Evolutionary conservation across 2,113 vertebrate genomes (phyloP).

Genomic region (Grus americana): DNA sequence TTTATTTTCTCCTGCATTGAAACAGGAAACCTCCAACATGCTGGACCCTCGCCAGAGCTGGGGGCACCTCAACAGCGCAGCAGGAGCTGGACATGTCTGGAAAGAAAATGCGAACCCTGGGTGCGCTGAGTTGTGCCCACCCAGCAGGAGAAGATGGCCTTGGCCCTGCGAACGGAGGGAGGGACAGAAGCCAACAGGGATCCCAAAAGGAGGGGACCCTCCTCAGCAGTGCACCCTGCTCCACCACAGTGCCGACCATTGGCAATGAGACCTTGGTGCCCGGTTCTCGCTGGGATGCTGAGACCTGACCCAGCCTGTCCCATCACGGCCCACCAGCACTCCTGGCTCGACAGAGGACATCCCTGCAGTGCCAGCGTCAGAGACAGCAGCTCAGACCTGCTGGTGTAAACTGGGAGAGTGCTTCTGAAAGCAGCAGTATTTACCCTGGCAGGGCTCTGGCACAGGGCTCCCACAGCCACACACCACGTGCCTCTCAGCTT

Average conservation of each 20-base stretch:
- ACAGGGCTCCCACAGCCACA: not conserved
- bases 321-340: not conserved
- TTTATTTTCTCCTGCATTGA: slow-evolving; percentile 27
- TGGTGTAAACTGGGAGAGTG: not conserved
- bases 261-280: not conserved
- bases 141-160: not conserved
- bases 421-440: not conserved
- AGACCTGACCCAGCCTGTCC: not conserved
- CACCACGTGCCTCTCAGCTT: not conserved
- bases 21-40: slow-evolving; percentile 45
- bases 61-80: not conserved
- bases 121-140: not conserved
- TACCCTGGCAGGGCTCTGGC: not conserved
- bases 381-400: not conserved
- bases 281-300: not conserved
- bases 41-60: not conserved
- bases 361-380: not conserved
- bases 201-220: not conserved
- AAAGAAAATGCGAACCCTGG: not conserved
- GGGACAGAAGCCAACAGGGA: accelerated
- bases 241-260: not conserved
- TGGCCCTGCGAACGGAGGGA: accelerated
- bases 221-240: not conserved
- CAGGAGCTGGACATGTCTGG: not conserved
- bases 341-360: not conserved